Conservation (phyloP, 2,888 invertebrate species). For the Rhaphigaster nebulosa region DNA sequence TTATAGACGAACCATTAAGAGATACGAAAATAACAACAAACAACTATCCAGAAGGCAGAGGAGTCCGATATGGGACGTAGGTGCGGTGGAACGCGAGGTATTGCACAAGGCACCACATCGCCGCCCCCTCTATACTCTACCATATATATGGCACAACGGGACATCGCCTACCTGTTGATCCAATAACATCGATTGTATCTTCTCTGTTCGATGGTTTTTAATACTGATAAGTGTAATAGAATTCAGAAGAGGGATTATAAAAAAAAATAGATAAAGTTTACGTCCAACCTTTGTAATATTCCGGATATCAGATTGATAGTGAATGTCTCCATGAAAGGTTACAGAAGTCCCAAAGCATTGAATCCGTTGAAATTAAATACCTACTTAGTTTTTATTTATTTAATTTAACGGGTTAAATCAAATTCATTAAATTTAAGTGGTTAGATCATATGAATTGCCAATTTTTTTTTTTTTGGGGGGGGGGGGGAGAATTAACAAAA, state of each 20-base stretch:
- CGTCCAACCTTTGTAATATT: too few relatives aligned
- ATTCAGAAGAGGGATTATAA: neutral
- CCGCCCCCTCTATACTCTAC: neutral
- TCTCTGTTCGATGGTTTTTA: neutral
- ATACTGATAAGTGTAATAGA: too few relatives aligned
- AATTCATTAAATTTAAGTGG: too few relatives aligned
- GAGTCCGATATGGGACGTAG: slow-evolving; percentile 22
- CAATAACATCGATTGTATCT: neutral
- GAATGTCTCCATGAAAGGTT: too few relatives aligned
- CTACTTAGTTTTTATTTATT: too few relatives aligned
- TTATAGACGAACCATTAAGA: neutral
- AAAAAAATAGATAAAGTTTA: neutral
- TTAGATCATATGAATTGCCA: too few relatives aligned
- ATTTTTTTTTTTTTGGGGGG: too few relatives aligned
- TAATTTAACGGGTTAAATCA: too few relatives aligned
- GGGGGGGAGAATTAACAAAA: too few relatives aligned
- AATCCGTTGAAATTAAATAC: too few relatives aligned
- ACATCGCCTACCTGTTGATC: neutral
- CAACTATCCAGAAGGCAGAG: slow-evolving; percentile 11
- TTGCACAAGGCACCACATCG: neutral
- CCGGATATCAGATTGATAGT: too few relatives aligned
- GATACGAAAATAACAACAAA: slow-evolving; percentile 30
- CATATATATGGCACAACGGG: neutral
- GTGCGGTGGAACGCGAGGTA: slow-evolving; percentile 11
- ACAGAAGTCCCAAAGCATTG: too few relatives aligned